These are phyloP conservation scores for Danio tinwini DNA, from an alignment of 2,797 vertebrate genomes.

Conservation along the genomic window DNA sequence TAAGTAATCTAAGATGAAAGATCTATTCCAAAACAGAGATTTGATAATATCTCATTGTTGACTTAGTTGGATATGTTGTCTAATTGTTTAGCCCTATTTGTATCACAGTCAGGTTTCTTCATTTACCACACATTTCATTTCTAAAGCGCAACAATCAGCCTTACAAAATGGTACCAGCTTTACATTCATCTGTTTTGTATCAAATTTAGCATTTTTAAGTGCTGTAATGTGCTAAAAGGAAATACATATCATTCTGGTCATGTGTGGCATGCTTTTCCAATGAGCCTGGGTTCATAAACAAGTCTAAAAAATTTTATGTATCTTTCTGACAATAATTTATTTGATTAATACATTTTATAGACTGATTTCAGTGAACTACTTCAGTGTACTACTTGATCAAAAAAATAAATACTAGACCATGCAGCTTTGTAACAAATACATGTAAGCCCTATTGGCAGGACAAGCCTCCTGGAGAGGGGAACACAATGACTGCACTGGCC, in stretches of 20 bases:
- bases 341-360: not conserved
- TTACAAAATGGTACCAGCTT: not conserved
- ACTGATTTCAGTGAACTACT: not conserved
- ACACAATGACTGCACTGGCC: conserved; percentile 40
- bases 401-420: not conserved
- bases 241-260: too few species aligned
- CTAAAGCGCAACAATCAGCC: not conserved
- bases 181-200: not conserved
- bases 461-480: conserved; percentile 29
- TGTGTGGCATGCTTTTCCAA: not conserved
- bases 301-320: not conserved
- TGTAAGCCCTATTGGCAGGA: not conserved
- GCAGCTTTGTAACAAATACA: not conserved
- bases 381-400: not conserved
- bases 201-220: not conserved
- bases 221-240: not conserved
- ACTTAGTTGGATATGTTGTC: too few species aligned
- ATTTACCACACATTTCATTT: not conserved
- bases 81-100: too few species aligned
- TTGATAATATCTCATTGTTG: too few species aligned
- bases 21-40: too few species aligned
- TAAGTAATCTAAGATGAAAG: too few species aligned
- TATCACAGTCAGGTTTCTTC: too few species aligned
- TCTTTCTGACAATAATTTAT: not conserved
- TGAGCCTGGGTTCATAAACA: too few species aligned